Percentiles rank a stretch among this genome's conserved stretches.
These are phyloP conservation scores for Dynastes grantii DNA, from an alignment of 2,888 invertebrate species.

Conservation along the genomic window DNA sequence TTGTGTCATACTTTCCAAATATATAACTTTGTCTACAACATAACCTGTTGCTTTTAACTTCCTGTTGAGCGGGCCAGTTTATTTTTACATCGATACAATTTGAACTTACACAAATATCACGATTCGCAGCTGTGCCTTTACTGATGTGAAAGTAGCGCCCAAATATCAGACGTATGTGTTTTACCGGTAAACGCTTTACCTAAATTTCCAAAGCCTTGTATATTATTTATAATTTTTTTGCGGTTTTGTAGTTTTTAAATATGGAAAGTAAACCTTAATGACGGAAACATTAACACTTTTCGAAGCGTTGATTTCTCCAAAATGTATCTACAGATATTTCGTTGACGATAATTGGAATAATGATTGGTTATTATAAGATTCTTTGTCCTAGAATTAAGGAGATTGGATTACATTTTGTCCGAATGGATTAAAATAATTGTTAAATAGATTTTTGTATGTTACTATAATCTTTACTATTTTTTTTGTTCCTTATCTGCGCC, in stretches of 20 bases:
- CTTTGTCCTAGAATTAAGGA: no score
- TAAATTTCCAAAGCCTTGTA: neutral
- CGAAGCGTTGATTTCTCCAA: neutral
- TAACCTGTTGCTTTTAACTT: slow-evolving; percentile 12
- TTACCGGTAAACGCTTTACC: neutral
- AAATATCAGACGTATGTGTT: neutral
- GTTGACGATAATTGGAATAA: neutral
- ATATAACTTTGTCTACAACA: neutral
- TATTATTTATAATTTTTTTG: neutral
- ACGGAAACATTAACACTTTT: neutral
- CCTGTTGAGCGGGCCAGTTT: neutral
- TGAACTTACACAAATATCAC: neutral
- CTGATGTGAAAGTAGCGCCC: neutral
- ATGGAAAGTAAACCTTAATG: neutral
- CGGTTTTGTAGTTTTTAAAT: neutral
- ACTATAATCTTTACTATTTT: no score
- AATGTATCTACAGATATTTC: neutral
- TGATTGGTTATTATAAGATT: no score
- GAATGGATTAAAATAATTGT: no score
- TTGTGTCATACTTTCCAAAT: neutral
- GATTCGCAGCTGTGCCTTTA: slow-evolving; percentile 2
- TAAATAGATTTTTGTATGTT: no score
- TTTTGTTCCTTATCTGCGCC: no score
- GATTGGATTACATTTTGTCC: no score
- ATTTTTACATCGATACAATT: neutral